Percentiles rank a stretch among this genome's conserved stretches.
phyloP scores from a whole-genome alignment of 2,888 invertebrate species.

The Lithophane ornitopus region DNA sequence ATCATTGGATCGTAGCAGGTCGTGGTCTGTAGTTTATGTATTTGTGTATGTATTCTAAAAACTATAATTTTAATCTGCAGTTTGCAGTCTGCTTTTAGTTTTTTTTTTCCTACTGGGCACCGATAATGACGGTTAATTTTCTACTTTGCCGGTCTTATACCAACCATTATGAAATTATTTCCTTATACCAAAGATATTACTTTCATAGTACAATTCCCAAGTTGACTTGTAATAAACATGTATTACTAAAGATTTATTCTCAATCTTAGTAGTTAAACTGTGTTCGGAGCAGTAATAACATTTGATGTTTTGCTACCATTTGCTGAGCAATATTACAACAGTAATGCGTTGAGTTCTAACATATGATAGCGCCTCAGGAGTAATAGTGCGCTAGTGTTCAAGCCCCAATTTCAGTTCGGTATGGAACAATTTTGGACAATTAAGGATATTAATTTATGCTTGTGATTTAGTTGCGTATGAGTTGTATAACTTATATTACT shows the following conservation, averaged over 20 bases:
- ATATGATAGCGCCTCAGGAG: constrained; percentile 46
- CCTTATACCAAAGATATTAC: background rate
- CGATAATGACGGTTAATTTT: background rate
- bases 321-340: constrained; percentile 43
- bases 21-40: background rate
- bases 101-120: background rate
- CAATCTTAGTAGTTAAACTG: constrained; percentile 53
- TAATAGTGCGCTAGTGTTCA: constrained; percentile 46
- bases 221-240: constrained; percentile 27
- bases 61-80: background rate
- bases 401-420: constrained; percentile 38
- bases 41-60: background rate
- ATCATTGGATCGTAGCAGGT: background rate
- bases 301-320: constrained; percentile 61
- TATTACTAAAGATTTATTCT: constrained; percentile 56
- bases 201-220: constrained; percentile 30
- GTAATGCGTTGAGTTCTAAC: constrained; percentile 58
- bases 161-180: background rate
- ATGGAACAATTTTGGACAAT: constrained; percentile 47
- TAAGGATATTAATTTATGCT: constrained; percentile 43
- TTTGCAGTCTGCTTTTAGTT: background rate
- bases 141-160: background rate
- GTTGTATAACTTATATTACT: background rate
- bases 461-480: constrained; percentile 6
- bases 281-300: constrained; percentile 54